phyloP scores from a whole-genome alignment of 2,888 invertebrate genomes.

The Myopa tessellatipennis region DNA sequence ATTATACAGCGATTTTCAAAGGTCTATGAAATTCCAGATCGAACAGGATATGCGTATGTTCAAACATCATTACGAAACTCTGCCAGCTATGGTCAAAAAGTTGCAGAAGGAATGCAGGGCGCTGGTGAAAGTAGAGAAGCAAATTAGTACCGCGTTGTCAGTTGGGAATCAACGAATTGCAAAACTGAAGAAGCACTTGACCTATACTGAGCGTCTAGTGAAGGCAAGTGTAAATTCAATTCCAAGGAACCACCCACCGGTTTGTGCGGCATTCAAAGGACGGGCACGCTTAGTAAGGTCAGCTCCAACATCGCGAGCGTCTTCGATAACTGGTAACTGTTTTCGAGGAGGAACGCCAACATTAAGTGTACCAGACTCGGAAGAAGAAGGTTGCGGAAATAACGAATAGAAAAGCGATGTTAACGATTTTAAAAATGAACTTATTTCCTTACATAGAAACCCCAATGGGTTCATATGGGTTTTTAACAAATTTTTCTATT shows the following conservation, averaged over 20 bases:
- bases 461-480: too few relatives aligned
- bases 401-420: too few relatives aligned
- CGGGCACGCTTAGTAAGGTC: neutral
- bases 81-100: constrained; percentile 33
- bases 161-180: constrained; percentile 44
- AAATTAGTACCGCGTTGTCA: constrained; percentile 28
- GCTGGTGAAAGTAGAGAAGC: constrained; percentile 31
- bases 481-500: too few relatives aligned
- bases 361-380: constrained; percentile 15
- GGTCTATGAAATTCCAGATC: constrained; percentile 45
- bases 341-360: constrained; percentile 22
- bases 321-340: neutral
- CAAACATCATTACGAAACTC: too few relatives aligned
- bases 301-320: too few relatives aligned
- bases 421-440: too few relatives aligned
- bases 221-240: constrained; percentile 40
- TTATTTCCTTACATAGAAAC: too few relatives aligned
- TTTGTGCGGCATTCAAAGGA: neutral
- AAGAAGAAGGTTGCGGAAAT: neutral
- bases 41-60: constrained; percentile 43
- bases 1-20: constrained; percentile 40
- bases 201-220: constrained; percentile 46
- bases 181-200: constrained; percentile 45
- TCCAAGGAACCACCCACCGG: constrained; percentile 25
- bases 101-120: constrained; percentile 21